These are phyloP conservation scores for Pithys albifrons DNA, from an alignment of 2,113 vertebrate genomes.

Conservation along the genomic window DNA sequence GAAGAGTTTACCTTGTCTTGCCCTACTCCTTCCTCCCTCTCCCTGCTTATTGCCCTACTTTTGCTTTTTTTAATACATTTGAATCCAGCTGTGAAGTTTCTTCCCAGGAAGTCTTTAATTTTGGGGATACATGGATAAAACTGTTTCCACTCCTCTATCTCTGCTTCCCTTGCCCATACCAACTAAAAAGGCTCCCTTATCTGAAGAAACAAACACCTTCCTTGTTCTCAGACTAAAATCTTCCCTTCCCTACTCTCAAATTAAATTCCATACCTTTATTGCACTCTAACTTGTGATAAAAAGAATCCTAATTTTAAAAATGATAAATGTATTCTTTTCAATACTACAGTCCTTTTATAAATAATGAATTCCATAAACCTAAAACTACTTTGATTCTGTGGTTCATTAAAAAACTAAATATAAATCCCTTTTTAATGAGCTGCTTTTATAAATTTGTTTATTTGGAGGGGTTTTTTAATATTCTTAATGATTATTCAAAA, in stretches of 20 bases:
- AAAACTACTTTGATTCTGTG: slow-evolving; percentile 26
- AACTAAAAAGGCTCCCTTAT: background rate
- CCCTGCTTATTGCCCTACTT: background rate
- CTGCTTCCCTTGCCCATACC: background rate
- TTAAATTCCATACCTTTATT: background rate
- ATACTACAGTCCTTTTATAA: background rate
- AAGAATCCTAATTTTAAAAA: slow-evolving; percentile 1
- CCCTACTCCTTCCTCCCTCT: background rate
- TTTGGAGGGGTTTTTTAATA: background rate
- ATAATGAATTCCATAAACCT: slow-evolving; percentile 39
- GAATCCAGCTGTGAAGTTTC: background rate
- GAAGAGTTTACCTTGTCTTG: background rate
- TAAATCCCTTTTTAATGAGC: slow-evolving; percentile 42
- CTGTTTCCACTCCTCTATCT: background rate
- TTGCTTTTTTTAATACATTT: background rate
- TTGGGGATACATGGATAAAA: background rate
- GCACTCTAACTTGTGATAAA: background rate
- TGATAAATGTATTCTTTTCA: background rate
- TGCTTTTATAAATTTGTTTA: background rate
- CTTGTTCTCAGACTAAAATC: background rate
- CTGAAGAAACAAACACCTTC: background rate
- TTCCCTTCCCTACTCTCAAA: background rate
- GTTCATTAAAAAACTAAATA: slow-evolving; percentile 53
- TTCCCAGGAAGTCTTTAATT: background rate
- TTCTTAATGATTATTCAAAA: slow-evolving; percentile 52